Evolutionary conservation across 2,888 invertebrate genomes (phyloP).

Genomic region (Hypomecis punctinalis): DNA sequence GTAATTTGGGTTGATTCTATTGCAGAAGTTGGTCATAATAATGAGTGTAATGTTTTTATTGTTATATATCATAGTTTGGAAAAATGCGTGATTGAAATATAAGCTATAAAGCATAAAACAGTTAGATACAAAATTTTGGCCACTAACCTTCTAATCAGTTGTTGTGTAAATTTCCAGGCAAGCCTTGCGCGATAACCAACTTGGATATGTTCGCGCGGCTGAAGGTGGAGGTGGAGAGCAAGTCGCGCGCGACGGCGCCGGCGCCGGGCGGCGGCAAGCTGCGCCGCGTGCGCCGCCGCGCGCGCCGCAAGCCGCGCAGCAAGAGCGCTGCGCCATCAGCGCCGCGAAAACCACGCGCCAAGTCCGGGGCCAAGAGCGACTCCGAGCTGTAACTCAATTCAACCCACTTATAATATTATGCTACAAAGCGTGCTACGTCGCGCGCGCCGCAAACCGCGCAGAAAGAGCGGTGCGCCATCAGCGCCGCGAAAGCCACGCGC

Average conservation of each 20-base stretch:
- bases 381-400: constrained; percentile 65
- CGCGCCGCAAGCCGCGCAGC: constrained; percentile 70
- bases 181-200: constrained; percentile 80
- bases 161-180: constrained; percentile 57
- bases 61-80: too few species aligned
- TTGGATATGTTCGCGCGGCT: constrained; percentile 81
- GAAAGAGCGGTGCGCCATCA: too few species aligned
- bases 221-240: constrained; percentile 76
- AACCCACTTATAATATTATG: too few species aligned
- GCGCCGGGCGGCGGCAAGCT: constrained; percentile 57
- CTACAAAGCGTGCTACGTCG: too few species aligned
- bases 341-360: constrained; percentile 58
- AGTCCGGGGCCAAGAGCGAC: constrained; percentile 77
- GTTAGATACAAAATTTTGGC: background rate
- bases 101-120: too few species aligned
- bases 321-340: constrained; percentile 72
- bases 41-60: too few species aligned
- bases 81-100: too few species aligned
- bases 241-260: constrained; percentile 63
- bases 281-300: constrained; percentile 64
- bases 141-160: too few species aligned
- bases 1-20: too few species aligned
- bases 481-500: too few species aligned
- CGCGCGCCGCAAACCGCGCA: too few species aligned
- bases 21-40: too few species aligned